Evolutionary conservation across 1,140 invertebrate genomes (phyloP).

Genomic region (Rhagoletis zephyria): DNA sequence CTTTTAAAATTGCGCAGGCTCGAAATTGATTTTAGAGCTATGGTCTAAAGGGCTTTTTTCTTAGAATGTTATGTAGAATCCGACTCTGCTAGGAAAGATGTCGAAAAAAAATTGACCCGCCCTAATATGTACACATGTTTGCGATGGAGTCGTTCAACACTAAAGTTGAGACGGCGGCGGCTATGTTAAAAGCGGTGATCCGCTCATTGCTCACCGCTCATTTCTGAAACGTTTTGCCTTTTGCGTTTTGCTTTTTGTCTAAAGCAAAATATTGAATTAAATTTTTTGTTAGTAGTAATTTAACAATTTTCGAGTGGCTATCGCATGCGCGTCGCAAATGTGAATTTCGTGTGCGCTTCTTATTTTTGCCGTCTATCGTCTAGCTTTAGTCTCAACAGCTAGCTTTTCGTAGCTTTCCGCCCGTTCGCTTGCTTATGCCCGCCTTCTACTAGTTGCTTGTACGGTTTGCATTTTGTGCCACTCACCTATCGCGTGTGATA

Average conservation of each 20-base stretch:
- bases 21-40: no score
- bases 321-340: constrained; percentile 71
- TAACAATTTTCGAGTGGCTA: constrained; percentile 73
- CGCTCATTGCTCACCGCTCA: constrained; percentile 49
- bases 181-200: neutral
- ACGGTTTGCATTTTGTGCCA: neutral
- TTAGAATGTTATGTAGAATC: no score
- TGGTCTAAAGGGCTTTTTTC: no score
- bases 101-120: no score
- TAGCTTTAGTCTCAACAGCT: neutral
- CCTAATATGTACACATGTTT: neutral
- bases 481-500: neutral
- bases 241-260: constrained; percentile 63
- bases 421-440: neutral
- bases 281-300: constrained; percentile 73
- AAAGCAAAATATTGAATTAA: constrained; percentile 74
- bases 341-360: constrained; percentile 39
- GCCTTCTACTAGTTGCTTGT: neutral
- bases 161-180: neutral
- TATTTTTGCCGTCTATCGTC: constrained; percentile 51
- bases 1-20: no score
- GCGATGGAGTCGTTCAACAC: neutral
- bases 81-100: no score
- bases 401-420: neutral
- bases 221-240: constrained; percentile 14